Evolutionary conservation across 2,888 invertebrate genomes (phyloP).

Genomic region (Netelia fuscicornis): DNA sequence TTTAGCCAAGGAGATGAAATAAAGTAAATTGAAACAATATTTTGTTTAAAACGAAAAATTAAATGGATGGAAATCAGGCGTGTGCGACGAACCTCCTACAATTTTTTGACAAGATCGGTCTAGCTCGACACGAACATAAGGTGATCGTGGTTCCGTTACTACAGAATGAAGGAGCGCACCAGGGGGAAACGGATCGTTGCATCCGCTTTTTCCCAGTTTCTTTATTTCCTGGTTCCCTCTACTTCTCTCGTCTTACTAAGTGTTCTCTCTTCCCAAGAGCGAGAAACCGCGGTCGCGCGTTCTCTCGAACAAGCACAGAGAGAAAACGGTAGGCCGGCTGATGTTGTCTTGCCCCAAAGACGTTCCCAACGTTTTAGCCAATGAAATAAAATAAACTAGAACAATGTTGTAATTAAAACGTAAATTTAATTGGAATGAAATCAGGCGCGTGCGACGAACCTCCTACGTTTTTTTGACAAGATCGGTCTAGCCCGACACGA

Average conservation of each 20-base stretch:
- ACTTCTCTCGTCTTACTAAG: conserved; percentile 24
- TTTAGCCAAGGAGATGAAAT: not conserved
- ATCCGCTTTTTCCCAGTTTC: conserved; percentile 48
- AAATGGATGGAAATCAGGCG: not conserved
- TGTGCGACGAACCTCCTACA: not conserved
- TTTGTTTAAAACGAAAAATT: not conserved
- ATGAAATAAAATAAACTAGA: not conserved
- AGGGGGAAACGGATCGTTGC: conserved; percentile 66
- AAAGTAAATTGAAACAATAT: not conserved
- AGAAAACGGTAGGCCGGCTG: conserved; percentile 74
- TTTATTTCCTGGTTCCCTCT: conserved; percentile 29
- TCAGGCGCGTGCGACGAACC: not conserved
- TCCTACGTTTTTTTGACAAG: not conserved
- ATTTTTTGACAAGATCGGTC: no score
- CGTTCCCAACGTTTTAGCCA: conserved; percentile 74
- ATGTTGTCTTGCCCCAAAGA: conserved; percentile 74
- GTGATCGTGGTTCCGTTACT: conserved; percentile 63
- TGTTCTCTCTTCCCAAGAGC: conserved; percentile 21
- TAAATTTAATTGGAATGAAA: not conserved
- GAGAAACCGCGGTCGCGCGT: conserved; percentile 33
- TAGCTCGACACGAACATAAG: conserved; percentile 54
- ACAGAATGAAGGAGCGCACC: conserved; percentile 21
- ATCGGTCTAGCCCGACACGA: not conserved
- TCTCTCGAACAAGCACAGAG: conserved; percentile 22
- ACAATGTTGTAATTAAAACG: not conserved